Evolutionary conservation across 2,113 vertebrate species (phyloP), one percentile per base, ranked within the genome.

Genomic region (Accipiter virgatus): DNA sequence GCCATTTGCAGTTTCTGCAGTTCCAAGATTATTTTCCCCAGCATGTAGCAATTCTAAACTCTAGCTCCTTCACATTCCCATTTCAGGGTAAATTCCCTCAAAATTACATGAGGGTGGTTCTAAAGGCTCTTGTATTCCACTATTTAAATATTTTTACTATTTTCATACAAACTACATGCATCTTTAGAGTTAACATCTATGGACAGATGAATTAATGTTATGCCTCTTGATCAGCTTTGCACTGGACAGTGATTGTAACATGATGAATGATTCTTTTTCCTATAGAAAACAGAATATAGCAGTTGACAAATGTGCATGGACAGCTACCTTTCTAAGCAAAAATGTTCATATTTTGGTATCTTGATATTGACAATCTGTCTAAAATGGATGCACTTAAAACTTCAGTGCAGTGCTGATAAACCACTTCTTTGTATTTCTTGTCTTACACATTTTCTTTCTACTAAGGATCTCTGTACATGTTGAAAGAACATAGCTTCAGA

Each of bases 121-220:
- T 78, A 68, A 84, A 87, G n/a, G 53, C 23, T 13, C 26, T 32
- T 26, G 15, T 25, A 38, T 72, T 81, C 65, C 63, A 75, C 40
- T 32, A 34, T 32, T 81, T 79, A 25, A 82, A 34, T 81, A 27
- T 31, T 74, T 70, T 88, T 81, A 56, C 65, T 95, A 21, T 75
- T 79, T 79, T 91, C 22, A 16, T 56, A 78, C 7, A 43, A 94
- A 66, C 22, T 32, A 36, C 11, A 50, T 21, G 8, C 31, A 82
- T 79, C 52, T 96, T 91, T 77, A 84, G 27, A 66, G 38, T 21
- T 93, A 66, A 92, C 36, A 65, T 52, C 72, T 85, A 31, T 18
- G 13, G 29, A 94, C 70, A 95, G 86, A 91, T 31, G 42, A 96
- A 95, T 96, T 88, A 94, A 96, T 91, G 80, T 92, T 95, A 87